Conservation (phyloP, 2,797 vertebrate species). For the Sebastolobus altivelis region DNA sequence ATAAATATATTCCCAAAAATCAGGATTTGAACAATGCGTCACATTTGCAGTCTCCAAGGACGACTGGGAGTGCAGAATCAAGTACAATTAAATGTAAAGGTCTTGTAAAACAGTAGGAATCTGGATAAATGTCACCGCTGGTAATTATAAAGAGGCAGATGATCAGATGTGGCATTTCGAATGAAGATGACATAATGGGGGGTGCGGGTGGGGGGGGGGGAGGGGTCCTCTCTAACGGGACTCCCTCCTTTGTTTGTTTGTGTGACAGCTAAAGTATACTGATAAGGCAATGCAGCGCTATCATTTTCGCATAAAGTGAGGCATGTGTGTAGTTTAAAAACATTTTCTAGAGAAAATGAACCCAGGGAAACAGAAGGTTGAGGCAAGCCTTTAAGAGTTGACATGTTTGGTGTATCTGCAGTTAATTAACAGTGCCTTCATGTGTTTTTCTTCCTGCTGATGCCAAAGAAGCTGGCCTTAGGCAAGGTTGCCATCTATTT, state of each 20-base stretch:
- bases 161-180: conserved; percentile 67
- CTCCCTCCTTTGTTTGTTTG: conserved; percentile 39
- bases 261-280: conserved; percentile 25
- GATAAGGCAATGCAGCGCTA: conserved; percentile 16
- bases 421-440: conserved; percentile 58
- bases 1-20: neutral
- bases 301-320: conserved; percentile 21
- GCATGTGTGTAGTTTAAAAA: conserved; percentile 4
- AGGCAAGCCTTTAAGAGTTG: conserved; percentile 35
- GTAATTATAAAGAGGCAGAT: conserved; percentile 61
- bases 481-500: conserved; percentile 56
- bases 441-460: conserved; percentile 46
- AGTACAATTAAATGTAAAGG: conserved; percentile 64
- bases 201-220: too few species aligned
- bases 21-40: neutral
- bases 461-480: conserved; percentile 46
- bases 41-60: neutral
- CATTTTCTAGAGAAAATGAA: neutral
- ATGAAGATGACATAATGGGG: conserved; percentile 32
- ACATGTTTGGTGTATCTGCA: conserved; percentile 43
- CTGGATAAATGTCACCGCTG: conserved; percentile 67
- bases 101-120: conserved; percentile 64
- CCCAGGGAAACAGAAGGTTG: neutral
- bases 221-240: neutral
- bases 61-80: conserved; percentile 31